Percentiles rank a stretch among this genome's conserved stretches.
phyloP scores from a whole-genome alignment of 2,113 vertebrate genomes.

The Oceanodroma tethys region DNA sequence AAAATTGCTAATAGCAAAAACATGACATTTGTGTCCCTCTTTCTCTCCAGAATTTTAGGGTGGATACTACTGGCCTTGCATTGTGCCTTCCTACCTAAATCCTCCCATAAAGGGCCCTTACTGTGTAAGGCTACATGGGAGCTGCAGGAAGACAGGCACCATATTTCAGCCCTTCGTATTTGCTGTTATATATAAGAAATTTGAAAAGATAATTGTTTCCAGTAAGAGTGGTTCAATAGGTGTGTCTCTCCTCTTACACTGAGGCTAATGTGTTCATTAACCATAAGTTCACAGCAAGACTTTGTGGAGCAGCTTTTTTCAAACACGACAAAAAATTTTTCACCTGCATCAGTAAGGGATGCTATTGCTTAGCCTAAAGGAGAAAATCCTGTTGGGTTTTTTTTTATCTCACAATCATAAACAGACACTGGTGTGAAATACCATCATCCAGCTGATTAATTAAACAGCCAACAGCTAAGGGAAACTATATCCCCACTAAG shows the following conservation, averaged over 20 bases:
- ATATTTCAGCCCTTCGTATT: background rate
- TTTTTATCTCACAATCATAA: conserved; percentile 4
- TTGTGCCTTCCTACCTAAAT: background rate
- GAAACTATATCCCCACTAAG: background rate
- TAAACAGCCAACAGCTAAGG: background rate
- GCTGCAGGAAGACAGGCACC: background rate
- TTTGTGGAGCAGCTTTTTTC: background rate
- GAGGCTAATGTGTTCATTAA: background rate
- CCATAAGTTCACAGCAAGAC: background rate
- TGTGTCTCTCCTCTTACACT: background rate
- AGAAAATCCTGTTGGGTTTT: background rate
- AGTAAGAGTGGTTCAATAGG: background rate
- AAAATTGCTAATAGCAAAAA: background rate
- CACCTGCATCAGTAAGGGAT: background rate
- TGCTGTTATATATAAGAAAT: background rate
- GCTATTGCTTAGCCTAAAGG: background rate
- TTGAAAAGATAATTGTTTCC: background rate
- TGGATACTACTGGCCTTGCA: background rate
- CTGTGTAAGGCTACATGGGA: background rate
- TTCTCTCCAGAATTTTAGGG: background rate
- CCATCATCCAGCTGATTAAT: background rate
- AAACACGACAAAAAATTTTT: background rate
- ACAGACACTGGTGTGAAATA: background rate
- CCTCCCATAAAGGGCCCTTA: background rate
- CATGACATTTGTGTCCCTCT: background rate